Conservation (phyloP, 2,113 vertebrate species). For the Rhabdomys dilectus region DNA sequence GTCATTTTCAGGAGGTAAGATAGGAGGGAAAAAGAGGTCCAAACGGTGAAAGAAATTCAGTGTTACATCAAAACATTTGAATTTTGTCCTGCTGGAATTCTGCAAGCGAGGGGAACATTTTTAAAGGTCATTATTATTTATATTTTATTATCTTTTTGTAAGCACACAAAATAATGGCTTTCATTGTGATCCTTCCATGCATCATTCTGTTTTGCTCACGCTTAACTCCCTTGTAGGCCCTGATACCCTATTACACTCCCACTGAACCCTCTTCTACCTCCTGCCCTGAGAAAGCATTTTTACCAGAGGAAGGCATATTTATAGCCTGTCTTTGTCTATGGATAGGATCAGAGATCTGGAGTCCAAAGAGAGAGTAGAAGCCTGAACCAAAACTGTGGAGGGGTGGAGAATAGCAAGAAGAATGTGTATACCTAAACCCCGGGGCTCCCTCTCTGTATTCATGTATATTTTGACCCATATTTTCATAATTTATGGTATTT, state of each 20-base stretch:
- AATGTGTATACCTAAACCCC: too few relatives aligned
- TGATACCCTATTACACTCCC: accelerated
- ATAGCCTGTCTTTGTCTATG: background rate
- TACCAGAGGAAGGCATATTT: background rate
- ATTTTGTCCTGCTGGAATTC: background rate
- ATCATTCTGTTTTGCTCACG: background rate
- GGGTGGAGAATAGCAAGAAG: background rate
- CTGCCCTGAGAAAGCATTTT: background rate
- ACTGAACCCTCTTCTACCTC: background rate
- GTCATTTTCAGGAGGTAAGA: background rate
- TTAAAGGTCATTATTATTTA: background rate
- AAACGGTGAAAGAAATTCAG: background rate
- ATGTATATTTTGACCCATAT: too few relatives aligned
- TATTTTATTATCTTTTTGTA: background rate
- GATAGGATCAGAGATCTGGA: background rate
- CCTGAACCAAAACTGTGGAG: background rate
- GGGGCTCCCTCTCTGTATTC: background rate
- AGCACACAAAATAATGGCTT: background rate
- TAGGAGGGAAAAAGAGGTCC: background rate
- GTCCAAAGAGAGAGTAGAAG: background rate
- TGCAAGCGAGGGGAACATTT: background rate
- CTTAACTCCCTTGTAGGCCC: too few relatives aligned
- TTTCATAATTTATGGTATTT: background rate
- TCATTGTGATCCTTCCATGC: background rate
- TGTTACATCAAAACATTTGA: background rate